These are phyloP conservation scores for Calephelis virginiensis DNA, from an alignment of 1,140 invertebrate genomes.

Conservation along the genomic window DNA sequence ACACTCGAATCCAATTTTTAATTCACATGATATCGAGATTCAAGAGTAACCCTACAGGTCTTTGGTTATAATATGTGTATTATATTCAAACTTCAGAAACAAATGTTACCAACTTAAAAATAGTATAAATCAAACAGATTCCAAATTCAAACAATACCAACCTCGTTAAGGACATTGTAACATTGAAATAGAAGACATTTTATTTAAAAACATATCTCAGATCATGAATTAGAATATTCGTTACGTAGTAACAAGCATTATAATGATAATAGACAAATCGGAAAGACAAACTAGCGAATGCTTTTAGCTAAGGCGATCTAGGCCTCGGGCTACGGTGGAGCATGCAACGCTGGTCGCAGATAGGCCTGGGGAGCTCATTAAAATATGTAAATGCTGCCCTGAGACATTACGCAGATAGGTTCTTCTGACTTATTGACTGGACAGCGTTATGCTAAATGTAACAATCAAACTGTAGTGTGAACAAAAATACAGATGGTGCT, in stretches of 20 bases:
- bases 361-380: conserved; percentile 68
- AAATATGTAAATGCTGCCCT: conserved; percentile 71
- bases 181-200: conserved; percentile 1
- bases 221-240: conserved; percentile 15
- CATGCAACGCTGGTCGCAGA: conserved; percentile 36
- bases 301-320: conserved; percentile 34
- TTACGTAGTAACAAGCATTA: conserved; percentile 22
- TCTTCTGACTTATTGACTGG: conserved; percentile 76
- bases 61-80: no score
- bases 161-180: neutral
- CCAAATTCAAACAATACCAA: neutral
- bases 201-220: conserved; percentile 7
- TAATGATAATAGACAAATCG: conserved; percentile 38
- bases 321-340: conserved; percentile 23
- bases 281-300: conserved; percentile 34
- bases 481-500: neutral
- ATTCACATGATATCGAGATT: no score
- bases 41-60: no score
- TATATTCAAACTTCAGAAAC: no score
- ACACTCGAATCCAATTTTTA: no score
- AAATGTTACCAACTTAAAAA: no score
- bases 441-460: conserved; percentile 37
- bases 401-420: conserved; percentile 75
- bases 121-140: no score
- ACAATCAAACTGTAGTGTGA: neutral